Evolutionary conservation across 1,140 invertebrate genomes (phyloP).

Genomic region (Achatina immaculata): DNA sequence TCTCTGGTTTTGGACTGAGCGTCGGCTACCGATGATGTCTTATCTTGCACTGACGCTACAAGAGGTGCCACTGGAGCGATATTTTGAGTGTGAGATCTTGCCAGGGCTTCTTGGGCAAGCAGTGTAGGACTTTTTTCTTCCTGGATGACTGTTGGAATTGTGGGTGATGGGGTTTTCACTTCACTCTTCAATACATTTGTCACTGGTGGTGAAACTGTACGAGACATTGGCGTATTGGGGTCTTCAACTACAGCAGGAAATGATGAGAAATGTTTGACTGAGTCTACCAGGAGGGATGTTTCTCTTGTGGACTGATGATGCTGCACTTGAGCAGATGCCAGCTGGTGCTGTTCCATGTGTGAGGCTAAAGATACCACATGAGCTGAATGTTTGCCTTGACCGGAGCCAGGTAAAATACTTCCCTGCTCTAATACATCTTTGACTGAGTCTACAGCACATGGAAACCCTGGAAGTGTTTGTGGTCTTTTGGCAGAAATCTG

Average conservation of each 20-base stretch:
- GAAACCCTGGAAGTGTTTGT: neutral
- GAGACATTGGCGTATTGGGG: conserved; percentile 33
- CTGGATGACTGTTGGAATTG: neutral
- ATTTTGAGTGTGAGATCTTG: conserved; percentile 7
- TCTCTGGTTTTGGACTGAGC: neutral
- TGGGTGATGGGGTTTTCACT: conserved; percentile 12
- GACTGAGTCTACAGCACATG: neutral
- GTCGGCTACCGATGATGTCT: neutral
- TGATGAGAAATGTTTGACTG: neutral
- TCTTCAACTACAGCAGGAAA: conserved; percentile 28
- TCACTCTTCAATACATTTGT: neutral
- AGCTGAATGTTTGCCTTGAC: neutral
- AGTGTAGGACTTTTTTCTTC: conserved; percentile 39
- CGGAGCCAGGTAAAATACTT: neutral
- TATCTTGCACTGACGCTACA: neutral
- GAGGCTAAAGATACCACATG: neutral
- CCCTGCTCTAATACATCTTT: neutral
- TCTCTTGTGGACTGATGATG: neutral
- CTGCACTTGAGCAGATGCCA: neutral
- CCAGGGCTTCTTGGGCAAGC: conserved; percentile 25
- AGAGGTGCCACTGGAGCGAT: neutral
- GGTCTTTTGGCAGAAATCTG: neutral
- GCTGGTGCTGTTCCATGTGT: neutral
- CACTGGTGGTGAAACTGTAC: neutral
- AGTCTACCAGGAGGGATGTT: neutral